Percentiles rank a stretch among this genome's conserved stretches.
phyloP scores from a whole-genome alignment of 2,888 invertebrate species.

The Xylota segnis region DNA sequence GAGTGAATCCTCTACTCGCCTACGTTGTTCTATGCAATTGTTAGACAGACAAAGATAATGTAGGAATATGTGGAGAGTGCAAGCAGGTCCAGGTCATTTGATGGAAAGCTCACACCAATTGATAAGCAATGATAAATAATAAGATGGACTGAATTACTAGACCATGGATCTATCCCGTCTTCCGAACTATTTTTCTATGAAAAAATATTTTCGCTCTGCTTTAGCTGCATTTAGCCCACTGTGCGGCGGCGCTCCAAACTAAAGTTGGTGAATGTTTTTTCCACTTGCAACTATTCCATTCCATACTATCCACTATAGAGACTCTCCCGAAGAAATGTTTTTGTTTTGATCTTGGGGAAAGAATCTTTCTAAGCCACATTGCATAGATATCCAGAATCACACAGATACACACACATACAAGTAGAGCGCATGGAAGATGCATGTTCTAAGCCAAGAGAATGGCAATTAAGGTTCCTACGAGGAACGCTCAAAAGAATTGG shows the following conservation, averaged over 20 bases:
- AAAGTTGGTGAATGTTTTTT: constrained; percentile 59
- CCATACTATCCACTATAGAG: constrained; percentile 47
- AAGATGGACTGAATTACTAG: no score
- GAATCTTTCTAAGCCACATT: constrained; percentile 64
- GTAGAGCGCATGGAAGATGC: constrained; percentile 47
- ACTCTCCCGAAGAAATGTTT: constrained; percentile 65
- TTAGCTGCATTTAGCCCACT: constrained; percentile 13
- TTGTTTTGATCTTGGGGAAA: constrained; percentile 69
- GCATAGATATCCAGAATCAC: constrained; percentile 30
- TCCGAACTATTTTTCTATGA: no score
- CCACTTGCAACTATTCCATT: constrained; percentile 60
- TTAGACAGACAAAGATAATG: no score
- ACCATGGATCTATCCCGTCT: no score
- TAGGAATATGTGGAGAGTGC: no score
- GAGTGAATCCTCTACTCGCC: no score
- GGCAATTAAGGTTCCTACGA: constrained; percentile 72
- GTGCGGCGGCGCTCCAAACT: constrained; percentile 15
- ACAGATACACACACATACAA: constrained; percentile 36
- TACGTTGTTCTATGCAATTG: no score
- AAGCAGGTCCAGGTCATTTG: no score
- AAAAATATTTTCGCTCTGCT: background rate
- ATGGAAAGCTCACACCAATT: no score
- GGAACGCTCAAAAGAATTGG: constrained; percentile 59
- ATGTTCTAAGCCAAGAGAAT: constrained; percentile 68
- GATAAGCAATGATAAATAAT: no score